Evolutionary conservation across 2,797 vertebrate species (phyloP).

Genomic region (Enteromius thamalakanensis): DNA sequence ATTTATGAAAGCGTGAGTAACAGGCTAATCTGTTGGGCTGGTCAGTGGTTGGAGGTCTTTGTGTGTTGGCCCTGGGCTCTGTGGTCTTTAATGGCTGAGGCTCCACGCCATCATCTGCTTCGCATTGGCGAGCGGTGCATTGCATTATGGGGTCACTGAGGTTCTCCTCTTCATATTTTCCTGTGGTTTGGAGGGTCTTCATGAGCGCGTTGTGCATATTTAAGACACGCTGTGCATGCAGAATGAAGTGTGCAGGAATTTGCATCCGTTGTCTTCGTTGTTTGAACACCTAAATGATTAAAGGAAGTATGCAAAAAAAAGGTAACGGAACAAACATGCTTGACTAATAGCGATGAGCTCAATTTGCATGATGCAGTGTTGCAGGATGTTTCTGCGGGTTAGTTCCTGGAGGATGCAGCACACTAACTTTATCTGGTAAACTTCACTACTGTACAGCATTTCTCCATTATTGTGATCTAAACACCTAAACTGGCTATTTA

Average conservation of each 20-base stretch:
- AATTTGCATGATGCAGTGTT: neutral
- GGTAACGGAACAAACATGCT: neutral
- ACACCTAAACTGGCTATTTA: neutral
- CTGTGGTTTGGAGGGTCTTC: slow-evolving; percentile 59
- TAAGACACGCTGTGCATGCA: neutral
- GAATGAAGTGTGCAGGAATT: neutral
- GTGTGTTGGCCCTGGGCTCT: slow-evolving; percentile 51
- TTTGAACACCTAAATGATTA: neutral
- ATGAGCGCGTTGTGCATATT: slow-evolving; percentile 20
- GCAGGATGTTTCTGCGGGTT: neutral
- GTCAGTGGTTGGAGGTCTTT: slow-evolving; percentile 58
- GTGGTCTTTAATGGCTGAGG: slow-evolving; percentile 58
- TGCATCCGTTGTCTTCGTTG: neutral
- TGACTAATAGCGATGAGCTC: no score
- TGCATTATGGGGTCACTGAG: slow-evolving; percentile 49
- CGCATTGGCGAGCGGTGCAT: slow-evolving; percentile 47
- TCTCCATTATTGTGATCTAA: neutral
- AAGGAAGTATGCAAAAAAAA: slow-evolving; percentile 13
- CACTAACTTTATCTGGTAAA: neutral
- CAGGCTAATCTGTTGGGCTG: slow-evolving; percentile 54
- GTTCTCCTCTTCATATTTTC: slow-evolving; percentile 56
- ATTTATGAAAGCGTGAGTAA: slow-evolving; percentile 59
- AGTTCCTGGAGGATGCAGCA: neutral
- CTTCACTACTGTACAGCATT: neutral
- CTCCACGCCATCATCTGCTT: slow-evolving; percentile 57